These are phyloP conservation scores for Pachyuromys duprasi DNA, from an alignment of 2,797 vertebrate genomes.

Conservation along the genomic window DNA sequence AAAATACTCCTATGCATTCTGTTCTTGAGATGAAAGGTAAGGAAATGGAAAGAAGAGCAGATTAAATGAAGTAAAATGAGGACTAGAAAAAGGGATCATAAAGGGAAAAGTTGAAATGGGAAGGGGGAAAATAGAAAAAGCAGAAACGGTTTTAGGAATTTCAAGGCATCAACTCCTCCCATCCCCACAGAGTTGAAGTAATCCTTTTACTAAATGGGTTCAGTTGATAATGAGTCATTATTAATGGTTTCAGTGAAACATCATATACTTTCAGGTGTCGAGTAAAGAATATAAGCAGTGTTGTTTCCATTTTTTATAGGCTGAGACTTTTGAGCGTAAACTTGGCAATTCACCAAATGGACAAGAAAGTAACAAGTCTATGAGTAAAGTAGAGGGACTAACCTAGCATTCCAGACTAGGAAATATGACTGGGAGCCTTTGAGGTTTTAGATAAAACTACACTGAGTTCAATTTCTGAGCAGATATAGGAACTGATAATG, in stretches of 20 bases:
- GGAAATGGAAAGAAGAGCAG: conserved; percentile 8
- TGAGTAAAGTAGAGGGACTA: background rate
- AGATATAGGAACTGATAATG: conserved; percentile 38
- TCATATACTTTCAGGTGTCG: background rate
- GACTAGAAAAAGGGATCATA: background rate
- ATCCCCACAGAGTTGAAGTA: background rate
- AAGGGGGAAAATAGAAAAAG: background rate
- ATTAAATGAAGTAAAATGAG: background rate
- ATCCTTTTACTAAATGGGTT: conserved; percentile 44
- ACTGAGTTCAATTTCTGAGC: conserved; percentile 13
- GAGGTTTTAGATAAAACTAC: conserved; percentile 39
- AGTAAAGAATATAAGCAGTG: conserved; percentile 44
- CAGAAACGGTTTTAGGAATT: background rate
- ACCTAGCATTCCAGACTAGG: background rate
- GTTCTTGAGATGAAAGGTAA: conserved; percentile 17
- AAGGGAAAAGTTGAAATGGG: background rate
- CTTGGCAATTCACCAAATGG: conserved; percentile 39
- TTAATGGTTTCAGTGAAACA: conserved; percentile 43
- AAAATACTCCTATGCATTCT: background rate
- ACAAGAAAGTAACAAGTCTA: background rate
- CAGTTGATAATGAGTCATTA: conserved; percentile 44
- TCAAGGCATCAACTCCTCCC: background rate
- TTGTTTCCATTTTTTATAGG: conserved; percentile 18
- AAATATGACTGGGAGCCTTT: background rate
- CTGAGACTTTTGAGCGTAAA: conserved; percentile 54